Evolutionary conservation across 2,113 vertebrate species (phyloP).

Genomic region (Taurulus bubalis): DNA sequence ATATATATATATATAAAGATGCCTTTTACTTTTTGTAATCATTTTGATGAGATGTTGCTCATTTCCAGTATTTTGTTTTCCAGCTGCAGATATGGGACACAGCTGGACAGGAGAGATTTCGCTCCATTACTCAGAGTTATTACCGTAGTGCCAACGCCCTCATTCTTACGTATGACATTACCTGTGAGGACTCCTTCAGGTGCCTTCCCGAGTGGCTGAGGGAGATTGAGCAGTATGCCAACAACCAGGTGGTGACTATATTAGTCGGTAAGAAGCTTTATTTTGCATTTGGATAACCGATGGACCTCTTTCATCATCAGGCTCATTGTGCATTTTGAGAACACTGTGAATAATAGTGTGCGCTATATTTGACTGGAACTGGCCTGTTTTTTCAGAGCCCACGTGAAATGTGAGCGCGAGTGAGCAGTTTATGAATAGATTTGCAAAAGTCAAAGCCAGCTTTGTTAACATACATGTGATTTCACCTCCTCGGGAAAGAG

Average conservation of each 20-base stretch:
- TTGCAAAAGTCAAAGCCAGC: neutral
- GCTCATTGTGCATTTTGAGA: neutral
- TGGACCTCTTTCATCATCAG: neutral
- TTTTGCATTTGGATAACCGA: slow-evolving; percentile 1
- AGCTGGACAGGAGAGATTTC: slow-evolving; percentile 97
- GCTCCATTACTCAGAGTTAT: slow-evolving; percentile 99
- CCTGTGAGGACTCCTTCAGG: slow-evolving; percentile 98
- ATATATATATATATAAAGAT: no score
- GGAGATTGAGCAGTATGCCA: slow-evolving; percentile 98
- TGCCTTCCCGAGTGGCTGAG: slow-evolving; percentile 98
- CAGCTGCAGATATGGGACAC: slow-evolving; percentile 99
- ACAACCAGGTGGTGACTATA: slow-evolving; percentile 98
- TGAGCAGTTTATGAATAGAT: neutral
- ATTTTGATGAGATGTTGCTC: neutral
- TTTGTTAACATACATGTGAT: neutral
- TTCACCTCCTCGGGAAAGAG: slow-evolving; percentile 8
- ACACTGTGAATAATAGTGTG: neutral
- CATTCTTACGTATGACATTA: slow-evolving; percentile 98
- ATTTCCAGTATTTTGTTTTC: slow-evolving; percentile 16
- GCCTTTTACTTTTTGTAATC: neutral
- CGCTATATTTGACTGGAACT: neutral
- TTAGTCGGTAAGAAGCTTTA: slow-evolving; percentile 91
- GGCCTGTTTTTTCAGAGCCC: slow-evolving; percentile 4
- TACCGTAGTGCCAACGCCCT: slow-evolving; percentile 98
- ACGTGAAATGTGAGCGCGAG: neutral